phyloP scores from a whole-genome alignment of 2,888 invertebrate genomes.

The Lasioglossum leucozonium region DNA sequence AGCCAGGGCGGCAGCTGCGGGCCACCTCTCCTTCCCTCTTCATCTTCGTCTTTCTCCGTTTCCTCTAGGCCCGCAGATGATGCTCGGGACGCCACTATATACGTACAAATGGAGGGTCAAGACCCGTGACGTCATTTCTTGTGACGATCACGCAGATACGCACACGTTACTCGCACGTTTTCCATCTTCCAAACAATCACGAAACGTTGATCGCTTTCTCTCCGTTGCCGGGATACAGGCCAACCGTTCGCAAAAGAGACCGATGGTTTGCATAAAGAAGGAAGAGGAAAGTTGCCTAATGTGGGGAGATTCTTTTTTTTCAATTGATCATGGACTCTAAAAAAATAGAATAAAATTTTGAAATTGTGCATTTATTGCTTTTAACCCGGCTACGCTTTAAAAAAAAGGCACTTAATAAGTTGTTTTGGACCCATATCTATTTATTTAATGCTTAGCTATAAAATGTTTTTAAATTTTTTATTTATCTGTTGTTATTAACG shows the following conservation, averaged over 20 bases:
- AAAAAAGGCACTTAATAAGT: too few relatives aligned
- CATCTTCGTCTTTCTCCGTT: conserved; percentile 40
- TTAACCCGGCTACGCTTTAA: too few relatives aligned
- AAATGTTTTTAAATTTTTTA: too few relatives aligned
- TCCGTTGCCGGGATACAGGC: not conserved
- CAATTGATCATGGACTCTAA: too few relatives aligned
- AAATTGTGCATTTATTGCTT: too few relatives aligned
- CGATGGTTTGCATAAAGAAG: too few relatives aligned
- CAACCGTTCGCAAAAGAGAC: not conserved
- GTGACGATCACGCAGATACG: conserved; percentile 62
- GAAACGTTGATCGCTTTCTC: not conserved
- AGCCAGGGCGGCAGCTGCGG: conserved; percentile 83
- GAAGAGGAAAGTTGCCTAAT: too few relatives aligned
- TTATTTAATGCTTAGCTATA: too few relatives aligned
- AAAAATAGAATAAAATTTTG: too few relatives aligned
- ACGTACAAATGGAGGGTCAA: conserved; percentile 64
- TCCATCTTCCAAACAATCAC: conserved; percentile 31
- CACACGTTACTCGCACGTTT: conserved; percentile 61
- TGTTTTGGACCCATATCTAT: too few relatives aligned
- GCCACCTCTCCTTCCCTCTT: conserved; percentile 63
- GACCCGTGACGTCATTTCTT: conserved; percentile 76
- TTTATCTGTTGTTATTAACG: too few relatives aligned
- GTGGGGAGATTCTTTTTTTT: too few relatives aligned
- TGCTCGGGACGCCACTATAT: conserved; percentile 59
- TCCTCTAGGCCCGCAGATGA: conserved; percentile 73